Percentiles rank a stretch among this genome's conserved stretches.
Evolutionary conservation across 2,797 vertebrate species (phyloP).

Genomic region (Parauchenoglanis punctatus): DNA sequence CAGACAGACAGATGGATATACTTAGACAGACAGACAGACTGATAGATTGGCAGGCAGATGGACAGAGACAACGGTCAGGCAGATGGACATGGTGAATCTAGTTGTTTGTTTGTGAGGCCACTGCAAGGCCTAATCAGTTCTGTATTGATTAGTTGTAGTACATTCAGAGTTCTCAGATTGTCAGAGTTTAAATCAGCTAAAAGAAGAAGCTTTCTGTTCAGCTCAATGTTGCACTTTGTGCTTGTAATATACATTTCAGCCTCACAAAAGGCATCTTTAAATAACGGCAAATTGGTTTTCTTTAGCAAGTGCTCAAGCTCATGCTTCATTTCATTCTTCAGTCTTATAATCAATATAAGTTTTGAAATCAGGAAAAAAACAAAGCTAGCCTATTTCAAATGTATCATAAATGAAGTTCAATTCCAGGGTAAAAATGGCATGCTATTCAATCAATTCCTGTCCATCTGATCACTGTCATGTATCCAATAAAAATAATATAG

Average conservation of each 20-base stretch:
- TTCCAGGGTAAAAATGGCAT: neutral
- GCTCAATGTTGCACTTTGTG: neutral
- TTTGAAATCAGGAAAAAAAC: neutral
- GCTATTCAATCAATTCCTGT: neutral
- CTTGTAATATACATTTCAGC: neutral
- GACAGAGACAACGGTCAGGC: neutral
- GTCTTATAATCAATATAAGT: neutral
- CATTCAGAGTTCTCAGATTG: neutral
- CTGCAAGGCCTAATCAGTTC: neutral
- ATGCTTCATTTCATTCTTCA: neutral
- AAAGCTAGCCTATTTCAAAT: neutral
- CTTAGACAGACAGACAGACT: neutral
- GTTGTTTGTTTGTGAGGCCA: neutral
- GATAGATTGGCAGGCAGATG: neutral
- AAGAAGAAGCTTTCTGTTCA: neutral
- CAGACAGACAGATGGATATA: neutral
- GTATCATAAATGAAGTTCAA: neutral
- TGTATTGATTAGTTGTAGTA: neutral
- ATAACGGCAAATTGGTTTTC: neutral
- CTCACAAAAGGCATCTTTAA: neutral
- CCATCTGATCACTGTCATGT: conserved; percentile 19
- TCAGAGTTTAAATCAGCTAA: neutral
- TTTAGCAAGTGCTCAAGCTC: neutral
- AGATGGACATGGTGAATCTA: neutral
- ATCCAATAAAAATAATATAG: conserved; percentile 34